These are phyloP conservation scores for Cercocebus atys DNA, from an alignment of 2,113 vertebrate species.

Conservation along the genomic window DNA sequence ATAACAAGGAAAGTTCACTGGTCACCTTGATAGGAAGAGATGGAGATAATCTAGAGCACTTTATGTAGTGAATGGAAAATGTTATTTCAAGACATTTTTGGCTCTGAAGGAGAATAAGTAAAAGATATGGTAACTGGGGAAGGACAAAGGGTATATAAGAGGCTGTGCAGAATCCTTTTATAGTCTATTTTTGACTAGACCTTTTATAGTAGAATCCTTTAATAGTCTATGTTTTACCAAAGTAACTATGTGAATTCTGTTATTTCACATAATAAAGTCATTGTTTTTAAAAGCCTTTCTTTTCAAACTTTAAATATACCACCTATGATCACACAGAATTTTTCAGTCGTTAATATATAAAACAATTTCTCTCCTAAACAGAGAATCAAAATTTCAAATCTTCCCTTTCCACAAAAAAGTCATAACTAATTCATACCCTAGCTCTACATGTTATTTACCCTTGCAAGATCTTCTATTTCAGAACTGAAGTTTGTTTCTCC, in stretches of 20 bases:
- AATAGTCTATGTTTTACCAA: not conserved
- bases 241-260: slow-evolving; percentile 30
- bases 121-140: not conserved
- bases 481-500: slow-evolving; percentile 93
- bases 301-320: slow-evolving; percentile 26
- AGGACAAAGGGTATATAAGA: not conserved
- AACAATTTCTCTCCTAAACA: not conserved
- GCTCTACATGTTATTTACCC: slow-evolving; percentile 86
- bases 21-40: not conserved
- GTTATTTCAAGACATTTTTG: not conserved
- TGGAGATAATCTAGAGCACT: not conserved
- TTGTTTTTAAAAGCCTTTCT: not conserved
- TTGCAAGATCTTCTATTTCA: slow-evolving; percentile 97
- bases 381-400: not conserved
- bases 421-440: not conserved
- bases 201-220: too few species aligned
- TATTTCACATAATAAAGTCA: not conserved
- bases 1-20: not conserved
- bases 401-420: slow-evolving; percentile 25
- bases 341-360: slow-evolving; percentile 21
- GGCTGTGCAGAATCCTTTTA: not conserved
- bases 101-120: not conserved
- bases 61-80: not conserved
- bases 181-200: not conserved
- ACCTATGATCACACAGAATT: not conserved